Conservation (phyloP, 2,113 vertebrate genomes). For the Nothocercus julius region DNA sequence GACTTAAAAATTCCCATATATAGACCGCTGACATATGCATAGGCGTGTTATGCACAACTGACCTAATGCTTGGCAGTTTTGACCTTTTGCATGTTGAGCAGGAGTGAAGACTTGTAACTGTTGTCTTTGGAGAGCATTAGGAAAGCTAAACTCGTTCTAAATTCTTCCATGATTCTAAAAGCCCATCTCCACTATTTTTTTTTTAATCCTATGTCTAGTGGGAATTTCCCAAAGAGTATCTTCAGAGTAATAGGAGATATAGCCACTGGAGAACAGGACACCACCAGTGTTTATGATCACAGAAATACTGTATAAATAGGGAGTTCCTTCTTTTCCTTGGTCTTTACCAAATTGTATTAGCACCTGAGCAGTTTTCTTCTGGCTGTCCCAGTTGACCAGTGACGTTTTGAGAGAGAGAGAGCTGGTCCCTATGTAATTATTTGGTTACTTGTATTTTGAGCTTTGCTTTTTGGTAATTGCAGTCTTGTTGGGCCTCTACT, state of each 20-base stretch:
- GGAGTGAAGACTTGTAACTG: neutral
- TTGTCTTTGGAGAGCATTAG: neutral
- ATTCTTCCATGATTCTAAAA: neutral
- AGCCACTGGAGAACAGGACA: neutral
- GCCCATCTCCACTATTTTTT: neutral
- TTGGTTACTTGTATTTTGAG: neutral
- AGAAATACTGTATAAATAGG: neutral
- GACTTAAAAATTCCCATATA: neutral
- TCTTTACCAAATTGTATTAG: neutral
- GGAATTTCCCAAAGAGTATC: neutral
- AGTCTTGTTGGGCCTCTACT: neutral
- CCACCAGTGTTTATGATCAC: neutral
- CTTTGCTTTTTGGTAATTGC: neutral
- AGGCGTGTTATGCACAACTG: neutral
- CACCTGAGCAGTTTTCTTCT: neutral
- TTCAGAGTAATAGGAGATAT: neutral
- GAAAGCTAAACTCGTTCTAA: neutral
- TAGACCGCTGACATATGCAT: neutral
- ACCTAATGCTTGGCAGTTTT: neutral
- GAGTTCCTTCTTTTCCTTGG: neutral
- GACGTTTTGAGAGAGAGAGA: neutral
- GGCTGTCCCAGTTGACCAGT: neutral
- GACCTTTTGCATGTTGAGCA: neutral
- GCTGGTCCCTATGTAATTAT: neutral
- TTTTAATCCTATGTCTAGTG: neutral